Conservation (phyloP, 1,140 invertebrate genomes). For the Yoshiicerus persimilis region DNA sequence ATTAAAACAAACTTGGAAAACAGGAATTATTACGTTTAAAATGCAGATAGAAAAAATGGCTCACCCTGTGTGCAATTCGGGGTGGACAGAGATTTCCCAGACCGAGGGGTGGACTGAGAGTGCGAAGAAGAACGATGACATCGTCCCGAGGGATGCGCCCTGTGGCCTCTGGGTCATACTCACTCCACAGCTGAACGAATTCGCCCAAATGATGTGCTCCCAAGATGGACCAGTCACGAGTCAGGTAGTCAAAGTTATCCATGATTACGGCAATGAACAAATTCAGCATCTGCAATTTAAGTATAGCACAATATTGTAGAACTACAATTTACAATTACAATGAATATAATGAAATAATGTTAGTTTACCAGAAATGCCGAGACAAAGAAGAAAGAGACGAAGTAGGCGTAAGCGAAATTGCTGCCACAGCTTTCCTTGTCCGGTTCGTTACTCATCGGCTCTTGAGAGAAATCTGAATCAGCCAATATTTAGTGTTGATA, state of each 20-base stretch:
- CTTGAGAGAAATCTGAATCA: neutral
- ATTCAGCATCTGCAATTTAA: slow-evolving; percentile 84
- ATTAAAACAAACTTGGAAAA: too few relatives aligned
- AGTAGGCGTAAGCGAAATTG: slow-evolving; percentile 95
- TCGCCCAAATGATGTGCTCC: slow-evolving; percentile 99
- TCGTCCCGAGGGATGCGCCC: slow-evolving; percentile 99
- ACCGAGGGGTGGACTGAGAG: slow-evolving; percentile 97
- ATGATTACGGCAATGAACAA: slow-evolving; percentile 86
- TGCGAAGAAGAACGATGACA: slow-evolving; percentile 93
- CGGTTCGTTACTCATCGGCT: neutral
- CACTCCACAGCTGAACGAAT: slow-evolving; percentile 97
- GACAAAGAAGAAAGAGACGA: slow-evolving; percentile 98
- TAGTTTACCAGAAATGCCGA: slow-evolving; percentile 93
- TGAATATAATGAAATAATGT: neutral
- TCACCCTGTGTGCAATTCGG: slow-evolving; percentile 93
- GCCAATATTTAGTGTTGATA: slow-evolving; percentile 56
- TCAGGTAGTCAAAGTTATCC: slow-evolving; percentile 99
- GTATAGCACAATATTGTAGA: neutral
- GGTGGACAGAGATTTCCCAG: slow-evolving; percentile 99
- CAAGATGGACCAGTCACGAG: slow-evolving; percentile 98
- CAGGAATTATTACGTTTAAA: too few relatives aligned
- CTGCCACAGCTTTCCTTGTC: slow-evolving; percentile 71
- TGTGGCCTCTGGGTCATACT: slow-evolving; percentile 98
- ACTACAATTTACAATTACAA: neutral
- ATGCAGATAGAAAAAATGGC: too few relatives aligned